Evolutionary conservation across 2,797 vertebrate species (phyloP).

Genomic region (Cryptoblepharus egeriae): DNA sequence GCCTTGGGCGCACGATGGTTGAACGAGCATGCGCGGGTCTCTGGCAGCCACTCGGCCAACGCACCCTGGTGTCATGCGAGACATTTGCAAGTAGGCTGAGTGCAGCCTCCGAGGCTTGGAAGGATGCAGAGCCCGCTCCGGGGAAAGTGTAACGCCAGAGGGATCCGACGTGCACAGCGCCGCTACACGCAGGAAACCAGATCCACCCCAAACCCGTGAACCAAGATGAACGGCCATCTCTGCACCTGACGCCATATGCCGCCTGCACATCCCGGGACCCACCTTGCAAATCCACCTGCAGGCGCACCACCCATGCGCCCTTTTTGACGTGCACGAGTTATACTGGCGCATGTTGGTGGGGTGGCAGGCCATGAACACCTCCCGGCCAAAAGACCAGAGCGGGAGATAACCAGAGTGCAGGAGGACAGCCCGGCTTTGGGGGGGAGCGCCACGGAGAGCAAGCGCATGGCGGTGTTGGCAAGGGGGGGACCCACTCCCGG

Average conservation of each 20-base stretch:
- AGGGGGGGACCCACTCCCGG: constrained; percentile 42
- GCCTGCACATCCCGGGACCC: too few relatives aligned
- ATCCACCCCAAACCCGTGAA: too few relatives aligned
- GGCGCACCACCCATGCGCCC: too few relatives aligned
- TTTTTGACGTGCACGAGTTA: too few relatives aligned
- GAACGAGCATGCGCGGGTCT: not conserved
- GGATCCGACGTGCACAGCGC: not conserved
- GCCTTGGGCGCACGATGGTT: not conserved
- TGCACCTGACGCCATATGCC: too few relatives aligned
- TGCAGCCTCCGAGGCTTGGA: not conserved
- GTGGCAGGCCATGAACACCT: not conserved
- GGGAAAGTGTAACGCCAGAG: not conserved
- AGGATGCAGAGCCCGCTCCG: not conserved
- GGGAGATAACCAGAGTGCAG: too few relatives aligned
- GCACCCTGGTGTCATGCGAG: not conserved
- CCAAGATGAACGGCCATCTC: too few relatives aligned
- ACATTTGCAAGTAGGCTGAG: not conserved
- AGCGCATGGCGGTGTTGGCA: not conserved
- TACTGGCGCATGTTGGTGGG: too few relatives aligned
- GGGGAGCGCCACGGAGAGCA: not conserved
- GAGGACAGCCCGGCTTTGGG: not conserved
- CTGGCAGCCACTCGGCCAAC: too few relatives aligned
- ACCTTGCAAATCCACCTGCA: too few relatives aligned
- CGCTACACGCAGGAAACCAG: too few relatives aligned
- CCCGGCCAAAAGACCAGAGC: constrained; percentile 22